phyloP scores from a whole-genome alignment of 2,888 invertebrate genomes.

The Boloria selene region DNA sequence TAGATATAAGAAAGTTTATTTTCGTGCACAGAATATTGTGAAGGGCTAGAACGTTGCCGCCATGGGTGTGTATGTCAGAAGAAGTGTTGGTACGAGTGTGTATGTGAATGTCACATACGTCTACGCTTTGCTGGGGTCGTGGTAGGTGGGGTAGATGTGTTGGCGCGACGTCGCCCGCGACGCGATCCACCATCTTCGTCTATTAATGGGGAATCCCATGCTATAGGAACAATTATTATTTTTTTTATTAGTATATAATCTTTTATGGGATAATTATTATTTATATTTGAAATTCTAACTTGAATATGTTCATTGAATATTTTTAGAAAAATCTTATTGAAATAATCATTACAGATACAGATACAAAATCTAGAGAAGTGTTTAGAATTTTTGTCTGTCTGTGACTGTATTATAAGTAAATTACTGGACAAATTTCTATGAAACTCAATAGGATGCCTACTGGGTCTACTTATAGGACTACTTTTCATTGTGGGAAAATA shows the following conservation, averaged over 20 bases:
- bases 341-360: no score
- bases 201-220: constrained; percentile 64
- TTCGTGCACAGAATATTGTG: constrained; percentile 8
- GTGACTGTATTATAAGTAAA: no score
- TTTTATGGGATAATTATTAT: neutral
- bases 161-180: constrained; percentile 66
- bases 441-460: no score
- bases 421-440: no score
- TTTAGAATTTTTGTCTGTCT: no score
- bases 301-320: no score
- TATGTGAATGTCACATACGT: constrained; percentile 65
- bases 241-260: neutral
- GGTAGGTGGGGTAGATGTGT: constrained; percentile 69
- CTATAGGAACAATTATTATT: constrained; percentile 44
- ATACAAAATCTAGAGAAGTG: no score
- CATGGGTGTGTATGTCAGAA: constrained; percentile 58
- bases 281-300: no score
- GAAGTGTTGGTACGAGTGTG: constrained; percentile 61
- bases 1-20: constrained; percentile 9
- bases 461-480: no score
- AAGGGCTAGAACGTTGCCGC: constrained; percentile 23
- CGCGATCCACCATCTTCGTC: constrained; percentile 66
- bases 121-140: constrained; percentile 68
- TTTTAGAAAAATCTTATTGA: no score
- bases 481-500: no score